These are phyloP conservation scores for Heliconius congener DNA, from an alignment of 1,140 invertebrate species.

Conservation along the genomic window DNA sequence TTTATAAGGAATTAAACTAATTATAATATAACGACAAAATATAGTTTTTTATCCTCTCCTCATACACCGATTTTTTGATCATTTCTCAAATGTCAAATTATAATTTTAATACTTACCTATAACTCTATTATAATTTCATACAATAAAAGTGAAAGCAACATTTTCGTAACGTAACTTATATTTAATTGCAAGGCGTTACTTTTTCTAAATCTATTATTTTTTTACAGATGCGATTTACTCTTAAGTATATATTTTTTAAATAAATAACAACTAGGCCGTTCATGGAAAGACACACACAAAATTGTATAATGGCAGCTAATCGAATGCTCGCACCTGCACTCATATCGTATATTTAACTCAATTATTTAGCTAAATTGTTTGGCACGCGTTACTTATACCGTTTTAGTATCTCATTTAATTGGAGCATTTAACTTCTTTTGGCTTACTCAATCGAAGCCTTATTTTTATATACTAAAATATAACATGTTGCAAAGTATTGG, in stretches of 20 bases:
- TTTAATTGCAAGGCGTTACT: not conserved
- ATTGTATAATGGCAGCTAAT: slow-evolving; percentile 3
- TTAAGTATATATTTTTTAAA: slow-evolving; percentile 12
- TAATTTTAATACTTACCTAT: not conserved
- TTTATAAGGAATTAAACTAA: not conserved
- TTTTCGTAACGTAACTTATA: not conserved
- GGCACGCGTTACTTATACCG: not conserved
- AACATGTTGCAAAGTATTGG: not conserved
- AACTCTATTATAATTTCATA: not conserved
- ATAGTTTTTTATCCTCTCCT: not conserved
- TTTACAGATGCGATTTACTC: not conserved
- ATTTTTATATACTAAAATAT: not conserved
- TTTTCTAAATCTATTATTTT: not conserved
- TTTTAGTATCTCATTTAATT: not conserved
- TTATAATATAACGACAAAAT: not conserved
- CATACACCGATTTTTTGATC: slow-evolving; percentile 11
- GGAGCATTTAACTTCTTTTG: not conserved
- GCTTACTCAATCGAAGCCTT: not conserved
- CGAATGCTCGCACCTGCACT: not conserved
- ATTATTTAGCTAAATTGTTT: not conserved
- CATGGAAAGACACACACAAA: slow-evolving; percentile 22
- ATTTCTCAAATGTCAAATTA: slow-evolving; percentile 4
- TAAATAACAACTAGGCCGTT: slow-evolving; percentile 34
- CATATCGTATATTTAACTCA: not conserved
- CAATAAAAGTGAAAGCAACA: not conserved